phyloP scores from a whole-genome alignment of 2,113 vertebrate genomes.

The Thermophis baileyi region DNA sequence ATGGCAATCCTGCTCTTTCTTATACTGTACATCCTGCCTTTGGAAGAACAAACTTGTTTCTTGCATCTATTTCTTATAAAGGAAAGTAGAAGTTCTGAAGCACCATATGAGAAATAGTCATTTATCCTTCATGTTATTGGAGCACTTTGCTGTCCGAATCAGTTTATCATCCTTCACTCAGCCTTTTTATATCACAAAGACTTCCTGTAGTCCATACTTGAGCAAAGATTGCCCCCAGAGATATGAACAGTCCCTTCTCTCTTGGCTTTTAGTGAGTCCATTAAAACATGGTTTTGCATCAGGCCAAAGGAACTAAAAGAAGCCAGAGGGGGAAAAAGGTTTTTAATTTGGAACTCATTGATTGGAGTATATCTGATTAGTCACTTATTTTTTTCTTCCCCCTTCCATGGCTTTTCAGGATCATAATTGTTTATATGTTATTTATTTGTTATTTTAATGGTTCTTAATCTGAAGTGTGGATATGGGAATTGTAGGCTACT shows the following conservation, averaged over 20 bases:
- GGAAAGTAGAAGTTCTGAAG: background rate
- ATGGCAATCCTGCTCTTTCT: background rate
- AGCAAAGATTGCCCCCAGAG: background rate
- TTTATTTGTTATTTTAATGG: background rate
- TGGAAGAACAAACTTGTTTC: background rate
- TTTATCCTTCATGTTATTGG: background rate
- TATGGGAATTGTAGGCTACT: background rate
- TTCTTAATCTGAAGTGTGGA: background rate
- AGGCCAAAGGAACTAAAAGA: background rate
- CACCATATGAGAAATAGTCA: background rate
- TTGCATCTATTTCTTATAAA: background rate
- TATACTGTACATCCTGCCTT: background rate
- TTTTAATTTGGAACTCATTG: background rate
- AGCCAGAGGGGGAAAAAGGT: fast-evolving
- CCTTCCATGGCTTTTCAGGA: background rate
- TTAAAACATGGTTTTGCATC: background rate
- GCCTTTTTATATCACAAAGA: background rate
- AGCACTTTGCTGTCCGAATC: background rate
- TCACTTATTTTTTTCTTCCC: background rate
- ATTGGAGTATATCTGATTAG: background rate
- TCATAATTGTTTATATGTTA: background rate
- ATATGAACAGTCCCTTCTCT: background rate
- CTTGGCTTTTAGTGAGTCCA: background rate
- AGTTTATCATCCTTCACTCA: background rate
- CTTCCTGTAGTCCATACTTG: background rate